Evolutionary conservation across 2,888 invertebrate species (phyloP).

Genomic region (Branchinecta sandiegonensis): DNA sequence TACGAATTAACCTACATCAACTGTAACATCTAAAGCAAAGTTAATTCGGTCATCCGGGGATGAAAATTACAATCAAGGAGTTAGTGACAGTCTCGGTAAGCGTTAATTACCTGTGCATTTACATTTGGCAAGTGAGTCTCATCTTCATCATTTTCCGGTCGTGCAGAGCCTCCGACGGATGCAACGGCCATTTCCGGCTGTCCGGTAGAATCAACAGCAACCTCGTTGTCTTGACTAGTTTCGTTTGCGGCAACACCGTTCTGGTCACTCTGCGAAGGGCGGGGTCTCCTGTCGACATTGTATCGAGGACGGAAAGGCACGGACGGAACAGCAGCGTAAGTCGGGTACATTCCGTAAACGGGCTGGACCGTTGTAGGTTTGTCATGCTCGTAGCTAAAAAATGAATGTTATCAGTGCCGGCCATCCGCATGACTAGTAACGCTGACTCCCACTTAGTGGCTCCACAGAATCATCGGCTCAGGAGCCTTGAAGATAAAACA

Average conservation of each 20-base stretch:
- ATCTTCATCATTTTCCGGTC: background rate
- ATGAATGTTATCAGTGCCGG: background rate
- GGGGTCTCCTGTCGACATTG: background rate
- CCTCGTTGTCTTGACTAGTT: constrained; percentile 9
- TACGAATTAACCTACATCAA: no score
- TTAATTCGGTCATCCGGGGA: no score
- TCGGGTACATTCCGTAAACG: background rate
- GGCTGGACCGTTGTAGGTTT: background rate
- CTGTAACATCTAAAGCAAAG: no score
- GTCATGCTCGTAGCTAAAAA: background rate
- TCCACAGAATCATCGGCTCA: no score
- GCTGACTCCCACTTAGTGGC: no score
- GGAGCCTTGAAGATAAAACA: no score
- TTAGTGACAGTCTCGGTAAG: background rate
- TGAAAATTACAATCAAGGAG: no score
- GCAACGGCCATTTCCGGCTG: background rate
- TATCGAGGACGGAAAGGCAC: constrained; percentile 8
- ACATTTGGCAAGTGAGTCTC: background rate
- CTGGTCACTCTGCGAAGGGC: background rate
- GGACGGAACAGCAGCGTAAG: constrained; percentile 10
- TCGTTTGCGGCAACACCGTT: background rate
- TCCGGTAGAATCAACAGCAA: background rate
- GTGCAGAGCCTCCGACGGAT: background rate
- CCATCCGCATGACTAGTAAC: no score
- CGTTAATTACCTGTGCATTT: background rate